A percentile compares a stretch with the other conserved stretches of the same genome.
Evolutionary conservation across 2,113 vertebrate species (phyloP).

Genomic region (Alosa alosa): DNA sequence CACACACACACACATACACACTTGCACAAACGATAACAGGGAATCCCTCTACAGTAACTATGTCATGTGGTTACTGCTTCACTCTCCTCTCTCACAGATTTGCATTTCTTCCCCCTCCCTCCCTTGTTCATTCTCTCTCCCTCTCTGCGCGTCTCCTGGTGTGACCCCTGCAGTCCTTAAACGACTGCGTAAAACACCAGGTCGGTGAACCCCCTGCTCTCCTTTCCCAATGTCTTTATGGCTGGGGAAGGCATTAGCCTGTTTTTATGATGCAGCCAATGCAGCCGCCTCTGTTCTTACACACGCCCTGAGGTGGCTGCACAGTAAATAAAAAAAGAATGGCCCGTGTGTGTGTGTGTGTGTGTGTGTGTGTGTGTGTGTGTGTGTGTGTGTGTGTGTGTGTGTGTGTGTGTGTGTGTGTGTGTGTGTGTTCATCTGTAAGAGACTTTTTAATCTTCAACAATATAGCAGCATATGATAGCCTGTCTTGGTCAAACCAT

Average conservation of each 20-base stretch:
- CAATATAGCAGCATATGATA: neutral
- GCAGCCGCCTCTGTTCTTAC: neutral
- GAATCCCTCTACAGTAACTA: neutral
- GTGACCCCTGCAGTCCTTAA: slow-evolving; percentile 4
- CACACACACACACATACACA: neutral
- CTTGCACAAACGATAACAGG: neutral
- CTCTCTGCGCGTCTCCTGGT: neutral
- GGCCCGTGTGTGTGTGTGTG: neutral
- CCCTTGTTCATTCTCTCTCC: neutral
- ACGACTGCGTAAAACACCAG: slow-evolving; percentile 5
- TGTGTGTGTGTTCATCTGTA: neutral
- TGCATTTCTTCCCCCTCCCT: too few species aligned
- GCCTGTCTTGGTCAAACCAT: neutral
- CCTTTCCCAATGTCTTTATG: neutral
- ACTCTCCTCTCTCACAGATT: neutral
- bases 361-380: neutral
- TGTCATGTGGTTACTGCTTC: neutral
- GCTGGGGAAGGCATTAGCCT: slow-evolving; percentile 4
- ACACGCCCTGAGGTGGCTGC: neutral
- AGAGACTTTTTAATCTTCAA: too few species aligned
- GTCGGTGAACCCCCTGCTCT: neutral
- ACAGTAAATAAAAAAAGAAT: neutral
- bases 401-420: neutral
- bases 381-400: neutral
- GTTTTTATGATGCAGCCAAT: neutral